Evolutionary conservation across 2,113 vertebrate species (phyloP), one percentile per base, ranked within the genome.

Genomic region (Scomber scombrus): DNA sequence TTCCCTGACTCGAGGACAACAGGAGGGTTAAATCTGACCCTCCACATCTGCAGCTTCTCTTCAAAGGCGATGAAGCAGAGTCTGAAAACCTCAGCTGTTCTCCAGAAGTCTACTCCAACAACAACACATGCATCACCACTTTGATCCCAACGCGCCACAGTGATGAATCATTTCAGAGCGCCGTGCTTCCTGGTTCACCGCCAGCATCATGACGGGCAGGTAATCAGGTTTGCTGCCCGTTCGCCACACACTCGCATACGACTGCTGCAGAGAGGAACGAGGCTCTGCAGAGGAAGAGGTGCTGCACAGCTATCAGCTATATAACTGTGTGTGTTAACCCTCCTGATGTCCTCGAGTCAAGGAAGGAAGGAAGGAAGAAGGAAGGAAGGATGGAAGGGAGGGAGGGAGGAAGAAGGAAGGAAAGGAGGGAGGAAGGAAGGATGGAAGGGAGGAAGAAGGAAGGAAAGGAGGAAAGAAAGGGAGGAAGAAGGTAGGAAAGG

Each of bases 101-200:
- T 5, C 26, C 2, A 26, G 19, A 45, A 29, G 62, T 65, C 55
- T 10, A 1, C 46, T 56, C n/a, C 49, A 66, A 47, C 23, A 26
- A 26, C 23, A 26, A 15, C 16, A 4, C 29, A 45, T 40, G 26
- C 11, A 3, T 23, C 3, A 49, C 18, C 8, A 1, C 75, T 78
- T 61, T 67, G 75, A 75, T 66, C 40, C 71, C 60, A 75, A 62
- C 45, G 12, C 3, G 3, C 64, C 16, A 34, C 69, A 23, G 26
- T 45, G 70, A 75, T 79, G 58, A 65, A 66, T 70, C 45, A 10
- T n/a, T 50, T 73, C 46, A 74, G 57, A 16, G n/a, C 2, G 49
- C 21, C 2, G 1, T 15, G 23, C n/a, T 2, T 12, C 3, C 12
- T 2, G 8, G 34, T 57, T 52, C 26, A 46, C 71, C 8, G 19